Evolutionary conservation across 2,888 invertebrate species (phyloP).

Genomic region (Lithophane ornitopus): DNA sequence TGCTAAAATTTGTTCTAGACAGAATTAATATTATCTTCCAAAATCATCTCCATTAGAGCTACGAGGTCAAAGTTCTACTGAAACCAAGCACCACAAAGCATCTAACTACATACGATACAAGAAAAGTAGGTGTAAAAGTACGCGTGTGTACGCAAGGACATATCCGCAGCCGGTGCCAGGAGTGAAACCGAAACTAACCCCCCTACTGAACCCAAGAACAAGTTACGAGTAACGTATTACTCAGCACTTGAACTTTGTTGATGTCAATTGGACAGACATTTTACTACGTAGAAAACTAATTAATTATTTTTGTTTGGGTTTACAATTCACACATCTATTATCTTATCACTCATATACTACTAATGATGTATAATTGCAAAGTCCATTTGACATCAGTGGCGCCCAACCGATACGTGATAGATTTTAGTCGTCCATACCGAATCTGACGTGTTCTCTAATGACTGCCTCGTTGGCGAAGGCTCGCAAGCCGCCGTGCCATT

Average conservation of each 20-base stretch:
- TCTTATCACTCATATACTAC: conserved; percentile 49
- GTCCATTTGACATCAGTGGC: conserved; percentile 76
- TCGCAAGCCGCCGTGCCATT: conserved; percentile 88
- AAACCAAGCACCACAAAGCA: conserved; percentile 77
- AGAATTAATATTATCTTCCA: conserved; percentile 53
- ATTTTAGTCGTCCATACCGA: conserved; percentile 84
- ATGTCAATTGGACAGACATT: conserved; percentile 68
- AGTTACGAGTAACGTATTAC: conserved; percentile 69
- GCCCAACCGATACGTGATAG: conserved; percentile 75
- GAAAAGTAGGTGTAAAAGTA: conserved; percentile 53
- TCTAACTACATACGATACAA: conserved; percentile 62
- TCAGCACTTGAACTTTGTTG: conserved; percentile 68
- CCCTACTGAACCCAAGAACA: conserved; percentile 70
- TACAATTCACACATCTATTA: conserved; percentile 40
- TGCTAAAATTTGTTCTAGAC: neutral
- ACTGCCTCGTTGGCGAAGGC: conserved; percentile 89
- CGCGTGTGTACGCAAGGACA: conserved; percentile 60
- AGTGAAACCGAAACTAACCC: conserved; percentile 76
- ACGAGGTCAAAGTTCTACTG: conserved; percentile 66
- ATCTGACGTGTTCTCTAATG: conserved; percentile 90
- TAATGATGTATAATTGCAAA: conserved; percentile 58
- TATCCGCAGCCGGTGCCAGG: conserved; percentile 60
- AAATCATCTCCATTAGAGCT: conserved; percentile 58
- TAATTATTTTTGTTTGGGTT: conserved; percentile 61
- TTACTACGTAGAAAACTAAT: conserved; percentile 49